Evolutionary conservation across 2,797 vertebrate species (phyloP).

Genomic region (Apodemus agrarius): DNA sequence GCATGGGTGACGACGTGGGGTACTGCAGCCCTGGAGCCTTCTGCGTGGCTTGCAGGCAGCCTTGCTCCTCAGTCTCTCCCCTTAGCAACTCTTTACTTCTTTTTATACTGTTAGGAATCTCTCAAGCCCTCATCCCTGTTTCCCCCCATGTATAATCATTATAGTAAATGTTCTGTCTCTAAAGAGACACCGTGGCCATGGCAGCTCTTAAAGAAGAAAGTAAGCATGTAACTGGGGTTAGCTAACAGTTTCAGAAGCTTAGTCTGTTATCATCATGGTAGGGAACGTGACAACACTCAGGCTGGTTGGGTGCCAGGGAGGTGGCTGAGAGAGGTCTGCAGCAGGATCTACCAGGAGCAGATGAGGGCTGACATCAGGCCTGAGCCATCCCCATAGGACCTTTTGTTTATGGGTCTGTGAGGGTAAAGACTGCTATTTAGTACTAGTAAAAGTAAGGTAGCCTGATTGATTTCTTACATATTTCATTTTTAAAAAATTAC

Average conservation of each 20-base stretch:
- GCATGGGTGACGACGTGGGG: too few relatives aligned
- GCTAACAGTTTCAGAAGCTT: neutral
- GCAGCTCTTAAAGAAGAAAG: neutral
- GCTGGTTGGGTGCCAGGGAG: neutral
- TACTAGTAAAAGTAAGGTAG: neutral
- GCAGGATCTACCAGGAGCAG: neutral
- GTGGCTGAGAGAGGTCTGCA: neutral
- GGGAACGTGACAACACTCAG: neutral
- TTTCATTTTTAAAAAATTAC: too few relatives aligned
- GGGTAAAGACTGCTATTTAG: neutral
- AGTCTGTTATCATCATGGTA: neutral
- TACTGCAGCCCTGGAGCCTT: neutral
- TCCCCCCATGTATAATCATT: neutral
- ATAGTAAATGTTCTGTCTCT: neutral
- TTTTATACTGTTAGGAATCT: neutral
- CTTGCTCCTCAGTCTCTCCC: neutral
- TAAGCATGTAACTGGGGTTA: neutral
- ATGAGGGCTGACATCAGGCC: neutral
- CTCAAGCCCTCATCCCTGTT: neutral
- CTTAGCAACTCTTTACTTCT: neutral
- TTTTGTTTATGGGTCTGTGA: neutral
- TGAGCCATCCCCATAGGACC: neutral
- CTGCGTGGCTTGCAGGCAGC: neutral
- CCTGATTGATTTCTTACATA: neutral
- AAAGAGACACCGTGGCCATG: neutral